Base-by-base conservation (phyloP, 2,113 vertebrate genomes). In the Phalacrocorax carbo region DNA sequence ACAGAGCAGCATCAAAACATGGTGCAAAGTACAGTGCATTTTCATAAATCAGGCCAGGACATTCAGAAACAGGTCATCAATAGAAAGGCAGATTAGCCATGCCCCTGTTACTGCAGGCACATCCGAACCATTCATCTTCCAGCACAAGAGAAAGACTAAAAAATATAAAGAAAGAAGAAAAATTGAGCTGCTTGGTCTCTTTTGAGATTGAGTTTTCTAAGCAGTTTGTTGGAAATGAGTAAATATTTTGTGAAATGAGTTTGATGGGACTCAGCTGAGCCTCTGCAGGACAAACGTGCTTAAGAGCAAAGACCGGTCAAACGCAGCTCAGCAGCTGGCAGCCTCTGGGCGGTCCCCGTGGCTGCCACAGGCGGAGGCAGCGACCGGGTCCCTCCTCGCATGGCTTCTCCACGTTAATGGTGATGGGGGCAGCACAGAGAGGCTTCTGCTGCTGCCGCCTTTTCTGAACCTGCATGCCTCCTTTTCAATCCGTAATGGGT, bases 31-130 rank as follows among this genome's bases (percentile, higher is more conserved):
- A 46, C 75, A 95, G 91, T 6, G 70, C 91, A 72, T 91, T 93
- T 77, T 65, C 89, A 94, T 93, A 70, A 86, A 95, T 73, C 91
- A 95, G 68, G 62, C 70, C 77, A 77, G 89, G 72, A 75, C 78
- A 17, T 23, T 76, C 65, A 64, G 61, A 76, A 82, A 40, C 77
- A 44, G 94, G 65, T 65, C 94, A 86, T 61, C 94, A 86, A 49
- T 49, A 48, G 83, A 40, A 71, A 76, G 93, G 88, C 88, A 58
- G 84, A 77, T 25, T 12, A 82, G 87, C 81, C 66, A 4, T 38
- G 77, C 34, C 76, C 2, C 0, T 48, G 81, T 3, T 58, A 58
- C 73, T 40, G 84, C 77, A 73, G 81, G 34, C 77, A 80, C 73
- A 82, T 62, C 93, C 15, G 3, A 92, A 65, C 79, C 69, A 64